These are phyloP conservation scores for Calliopum simillimum DNA, from an alignment of 2,888 invertebrate species.

Conservation along the genomic window DNA sequence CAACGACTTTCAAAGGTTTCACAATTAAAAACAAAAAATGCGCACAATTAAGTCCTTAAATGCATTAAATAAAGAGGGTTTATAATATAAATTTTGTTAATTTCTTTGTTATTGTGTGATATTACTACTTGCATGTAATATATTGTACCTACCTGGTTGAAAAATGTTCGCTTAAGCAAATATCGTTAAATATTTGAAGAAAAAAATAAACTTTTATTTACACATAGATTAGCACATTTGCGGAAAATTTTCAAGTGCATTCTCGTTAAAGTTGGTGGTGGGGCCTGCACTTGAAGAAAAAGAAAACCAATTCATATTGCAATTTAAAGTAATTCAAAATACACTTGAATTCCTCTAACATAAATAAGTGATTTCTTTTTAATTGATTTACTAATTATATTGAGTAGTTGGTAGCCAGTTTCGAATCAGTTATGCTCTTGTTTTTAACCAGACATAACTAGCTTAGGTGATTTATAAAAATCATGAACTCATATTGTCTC, in stretches of 20 bases:
- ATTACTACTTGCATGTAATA: too few relatives aligned
- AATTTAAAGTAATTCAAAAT: not conserved
- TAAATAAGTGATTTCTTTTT: slow-evolving; percentile 18
- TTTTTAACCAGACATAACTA: too few relatives aligned
- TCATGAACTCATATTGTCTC: too few relatives aligned
- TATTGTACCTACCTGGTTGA: too few relatives aligned
- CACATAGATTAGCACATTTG: not conserved
- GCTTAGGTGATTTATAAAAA: too few relatives aligned
- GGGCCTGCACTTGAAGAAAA: slow-evolving; percentile 19
- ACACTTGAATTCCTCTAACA: slow-evolving; percentile 26
- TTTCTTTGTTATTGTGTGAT: not conserved
- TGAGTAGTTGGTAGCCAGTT: too few relatives aligned
- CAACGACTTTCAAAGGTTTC: slow-evolving; percentile 4
- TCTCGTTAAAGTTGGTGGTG: not conserved
- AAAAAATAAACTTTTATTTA: too few relatives aligned
- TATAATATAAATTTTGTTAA: not conserved
- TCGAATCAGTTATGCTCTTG: too few relatives aligned
- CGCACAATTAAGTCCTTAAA: slow-evolving; percentile 13
- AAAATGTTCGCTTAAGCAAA: too few relatives aligned
- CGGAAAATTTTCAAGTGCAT: slow-evolving; percentile 1
- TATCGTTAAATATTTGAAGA: too few relatives aligned
- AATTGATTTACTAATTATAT: too few relatives aligned
- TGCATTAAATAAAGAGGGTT: not conserved
- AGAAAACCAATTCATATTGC: slow-evolving; percentile 20
- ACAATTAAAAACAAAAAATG: slow-evolving; percentile 7